A percentile compares a stretch with the other conserved stretches of the same genome.
phyloP scores from a whole-genome alignment of 2,113 vertebrate species.

The Caretta caretta region DNA sequence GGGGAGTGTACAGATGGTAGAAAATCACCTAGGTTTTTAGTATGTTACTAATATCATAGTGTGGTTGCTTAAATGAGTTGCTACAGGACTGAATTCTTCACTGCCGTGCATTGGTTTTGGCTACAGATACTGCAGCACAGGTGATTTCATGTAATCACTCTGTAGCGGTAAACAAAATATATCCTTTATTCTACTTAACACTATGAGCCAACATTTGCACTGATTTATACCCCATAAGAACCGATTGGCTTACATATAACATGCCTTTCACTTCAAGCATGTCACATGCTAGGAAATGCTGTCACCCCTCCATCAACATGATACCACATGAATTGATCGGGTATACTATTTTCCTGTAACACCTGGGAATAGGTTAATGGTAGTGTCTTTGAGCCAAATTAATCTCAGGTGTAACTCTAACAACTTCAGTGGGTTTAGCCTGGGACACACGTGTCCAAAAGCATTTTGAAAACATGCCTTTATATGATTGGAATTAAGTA shows the following conservation, averaged over 20 bases:
- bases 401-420: neutral
- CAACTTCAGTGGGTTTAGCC: neutral
- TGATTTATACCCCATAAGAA: neutral
- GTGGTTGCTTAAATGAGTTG: neutral
- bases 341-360: neutral
- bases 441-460: neutral
- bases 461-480: neutral
- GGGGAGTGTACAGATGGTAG: neutral
- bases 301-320: neutral
- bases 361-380: conserved; percentile 3
- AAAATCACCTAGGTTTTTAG: neutral
- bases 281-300: neutral
- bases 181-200: neutral
- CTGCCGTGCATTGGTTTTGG: neutral
- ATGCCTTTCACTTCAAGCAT: neutral
- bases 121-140: neutral
- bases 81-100: neutral
- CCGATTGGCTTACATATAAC: neutral
- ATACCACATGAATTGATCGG: neutral
- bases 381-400: neutral
- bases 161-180: neutral
- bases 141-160: neutral
- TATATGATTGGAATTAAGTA: neutral
- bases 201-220: accelerated
- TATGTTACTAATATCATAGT: neutral